Evolutionary conservation across 2,888 invertebrate genomes (phyloP), one percentile per base, ranked within the genome.

Genomic region (Phorcus lineatus): DNA sequence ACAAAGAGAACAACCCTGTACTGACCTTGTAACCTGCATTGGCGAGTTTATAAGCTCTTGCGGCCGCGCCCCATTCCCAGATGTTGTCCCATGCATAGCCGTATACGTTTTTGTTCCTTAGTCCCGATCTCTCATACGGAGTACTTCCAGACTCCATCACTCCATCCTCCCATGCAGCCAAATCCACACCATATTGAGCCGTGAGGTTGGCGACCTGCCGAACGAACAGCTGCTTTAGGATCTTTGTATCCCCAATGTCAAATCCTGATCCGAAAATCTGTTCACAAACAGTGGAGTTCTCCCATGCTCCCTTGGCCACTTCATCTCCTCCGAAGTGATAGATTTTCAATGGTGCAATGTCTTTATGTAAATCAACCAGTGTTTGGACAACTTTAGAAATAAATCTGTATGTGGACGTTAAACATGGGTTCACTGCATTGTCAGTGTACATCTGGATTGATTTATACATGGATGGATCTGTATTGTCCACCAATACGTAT

Each of bases 391-490:
- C 78, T 47, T 88, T 85, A 0, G 80, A 70, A 11, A 91, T 83
- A 77, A 92, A 92, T 7, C 9, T 80, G 78, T 89, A 91, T 6
- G 91, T 91, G 6, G 90, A 88, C 6, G 87, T 77, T 22, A 91
- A 78, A 75, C 92, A 92, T 0, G 91, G 91, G 79, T 92, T 91
- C 4, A 92, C 84, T 19, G 89, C 90, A 80, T 91, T 89, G 83
- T 91, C 89, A 0, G 80, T 86, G 83, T 88, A 92, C 62, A 83
- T 70, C 85, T 92, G 91, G 0, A 89, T 86, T 0, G 91, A 90
- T 17, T 83, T 74, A 80, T 90, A 91, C 28, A 76, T 53, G 0
- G 90, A 88, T 16, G 66, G 57, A 78, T 90, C 90, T 17, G 84
- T 54, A n/a, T 82, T 80, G 13, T 91, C 91, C 2, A 85, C 77